Conservation (phyloP, 2,797 vertebrate species). For the Arrhamphus sclerolepis region DNA sequence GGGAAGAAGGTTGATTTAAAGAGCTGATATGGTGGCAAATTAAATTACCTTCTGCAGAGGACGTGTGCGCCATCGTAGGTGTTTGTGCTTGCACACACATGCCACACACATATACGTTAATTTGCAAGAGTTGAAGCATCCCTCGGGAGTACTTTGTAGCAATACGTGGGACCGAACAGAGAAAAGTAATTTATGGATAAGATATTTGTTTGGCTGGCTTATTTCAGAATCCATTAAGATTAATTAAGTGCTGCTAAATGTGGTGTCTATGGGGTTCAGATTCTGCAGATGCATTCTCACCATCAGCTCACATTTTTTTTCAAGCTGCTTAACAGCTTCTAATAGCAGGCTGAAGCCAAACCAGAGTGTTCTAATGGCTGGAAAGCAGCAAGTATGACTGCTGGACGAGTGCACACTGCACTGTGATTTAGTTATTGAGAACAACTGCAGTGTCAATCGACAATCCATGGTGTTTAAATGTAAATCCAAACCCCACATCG, state of each 20-base stretch:
- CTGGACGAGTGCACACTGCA: conserved; percentile 24
- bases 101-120: conserved; percentile 42
- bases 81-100: conserved; percentile 27
- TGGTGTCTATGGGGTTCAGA: conserved; percentile 64
- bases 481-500: conserved; percentile 42
- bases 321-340: conserved; percentile 65
- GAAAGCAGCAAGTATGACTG: conserved; percentile 47
- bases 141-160: conserved; percentile 55
- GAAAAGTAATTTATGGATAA: conserved; percentile 74
- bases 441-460: conserved; percentile 39
- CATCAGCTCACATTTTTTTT: conserved; percentile 64
- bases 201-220: conserved; percentile 73
- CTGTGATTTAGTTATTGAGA: conserved; percentile 50
- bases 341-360: conserved; percentile 66
- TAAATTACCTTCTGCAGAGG: conserved; percentile 14
- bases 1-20: conserved; percentile 34
- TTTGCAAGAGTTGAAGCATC: conserved; percentile 44
- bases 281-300: conserved; percentile 73
- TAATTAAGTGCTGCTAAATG: conserved; percentile 78
- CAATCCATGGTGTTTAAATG: conserved; percentile 36
- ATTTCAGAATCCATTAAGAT: conserved; percentile 81
- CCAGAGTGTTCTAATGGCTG: conserved; percentile 65
- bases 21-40: conserved; percentile 48
- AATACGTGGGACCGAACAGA: conserved; percentile 46
- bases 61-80: conserved; percentile 9